Conservation (phyloP, 2,888 invertebrate genomes). For the Teleiodes luculella region DNA sequence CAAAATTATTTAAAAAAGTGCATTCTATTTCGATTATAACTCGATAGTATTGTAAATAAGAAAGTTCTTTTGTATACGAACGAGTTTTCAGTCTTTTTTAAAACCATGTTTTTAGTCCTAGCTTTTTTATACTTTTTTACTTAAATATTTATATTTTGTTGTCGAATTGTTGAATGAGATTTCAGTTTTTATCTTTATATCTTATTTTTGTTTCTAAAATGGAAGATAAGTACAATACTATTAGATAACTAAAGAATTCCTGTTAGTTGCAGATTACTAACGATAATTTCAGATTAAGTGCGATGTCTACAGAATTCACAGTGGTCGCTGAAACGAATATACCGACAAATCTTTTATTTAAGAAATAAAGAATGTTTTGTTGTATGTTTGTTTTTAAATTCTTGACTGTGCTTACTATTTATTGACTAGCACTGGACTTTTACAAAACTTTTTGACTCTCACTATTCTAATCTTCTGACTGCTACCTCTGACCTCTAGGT, state of each 20-base stretch:
- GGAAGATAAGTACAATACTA: slow-evolving; percentile 13
- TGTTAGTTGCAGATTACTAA: slow-evolving; percentile 35
- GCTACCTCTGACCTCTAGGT: slow-evolving; percentile 43
- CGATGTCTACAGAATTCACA: slow-evolving; percentile 56
- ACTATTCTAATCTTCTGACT: slow-evolving; percentile 26
- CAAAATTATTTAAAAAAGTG: neutral
- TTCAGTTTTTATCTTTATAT: slow-evolving; percentile 44
- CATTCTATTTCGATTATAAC: slow-evolving; percentile 40
- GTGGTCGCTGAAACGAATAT: slow-evolving; percentile 34
- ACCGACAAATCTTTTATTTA: slow-evolving; percentile 39
- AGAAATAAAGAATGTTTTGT: slow-evolving; percentile 53
- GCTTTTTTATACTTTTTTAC: slow-evolving; percentile 40
- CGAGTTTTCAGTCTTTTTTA: slow-evolving; percentile 3
- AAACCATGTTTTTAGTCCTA: slow-evolving; percentile 18
- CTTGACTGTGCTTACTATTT: slow-evolving; percentile 17
- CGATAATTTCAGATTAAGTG: slow-evolving; percentile 55
- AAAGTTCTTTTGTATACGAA: slow-evolving; percentile 13
- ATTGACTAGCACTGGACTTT: slow-evolving; percentile 26
- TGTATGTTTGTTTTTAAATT: slow-evolving; percentile 36
- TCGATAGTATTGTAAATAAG: slow-evolving; percentile 25
- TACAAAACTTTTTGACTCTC: slow-evolving; percentile 20
- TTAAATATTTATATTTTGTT: slow-evolving; percentile 37
- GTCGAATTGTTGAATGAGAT: slow-evolving; percentile 26
- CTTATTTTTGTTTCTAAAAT: slow-evolving; percentile 36
- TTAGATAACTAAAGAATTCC: neutral